Conservation (phyloP, 30 jellyfish, hydroid and myxozoan species). For the Aurelia aurita region DNA sequence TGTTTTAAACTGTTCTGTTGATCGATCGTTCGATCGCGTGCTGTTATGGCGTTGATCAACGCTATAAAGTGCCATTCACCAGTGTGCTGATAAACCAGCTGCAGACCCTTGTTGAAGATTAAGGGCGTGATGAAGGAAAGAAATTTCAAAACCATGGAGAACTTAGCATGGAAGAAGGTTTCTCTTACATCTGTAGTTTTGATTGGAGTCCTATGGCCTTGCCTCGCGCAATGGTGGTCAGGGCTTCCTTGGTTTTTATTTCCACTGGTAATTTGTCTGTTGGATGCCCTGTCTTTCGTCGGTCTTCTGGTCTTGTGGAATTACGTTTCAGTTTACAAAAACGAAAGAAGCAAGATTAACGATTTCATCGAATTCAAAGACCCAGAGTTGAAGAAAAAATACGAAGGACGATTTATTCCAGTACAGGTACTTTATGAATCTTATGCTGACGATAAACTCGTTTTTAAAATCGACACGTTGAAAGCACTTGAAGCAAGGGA, state of each 20-base stretch:
- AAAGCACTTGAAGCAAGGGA: slow-evolving; percentile 80
- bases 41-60: too few species aligned
- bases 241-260: slow-evolving; percentile 45
- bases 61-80: too few species aligned
- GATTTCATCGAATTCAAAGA: slow-evolving; percentile 76
- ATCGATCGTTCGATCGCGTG: too few species aligned
- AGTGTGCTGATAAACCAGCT: slow-evolving; percentile 4
- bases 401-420: slow-evolving; percentile 74
- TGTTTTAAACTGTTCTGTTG: too few species aligned
- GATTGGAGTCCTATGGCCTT: slow-evolving; percentile 45
- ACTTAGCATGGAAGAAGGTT: slow-evolving; percentile 69
- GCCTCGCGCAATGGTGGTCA: slow-evolving; percentile 32
- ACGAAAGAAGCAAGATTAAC: slow-evolving; percentile 56
- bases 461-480: slow-evolving; percentile 76
- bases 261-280: slow-evolving; percentile 33
- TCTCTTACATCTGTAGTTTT: slow-evolving; percentile 27
- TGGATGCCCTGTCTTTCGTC: slow-evolving; percentile 44
- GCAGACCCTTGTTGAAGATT: background rate
- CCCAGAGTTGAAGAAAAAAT: slow-evolving; percentile 48
- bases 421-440: slow-evolving; percentile 86
- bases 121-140: slow-evolving; percentile 35
- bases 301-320: slow-evolving; percentile 52
- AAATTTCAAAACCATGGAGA: slow-evolving; percentile 25
- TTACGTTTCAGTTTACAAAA: slow-evolving; percentile 36
- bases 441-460: slow-evolving; percentile 85